Percentiles rank a stretch among this genome's conserved stretches.
Evolutionary conservation across 2,797 vertebrate species (phyloP).

Genomic region (Pterois miles): DNA sequence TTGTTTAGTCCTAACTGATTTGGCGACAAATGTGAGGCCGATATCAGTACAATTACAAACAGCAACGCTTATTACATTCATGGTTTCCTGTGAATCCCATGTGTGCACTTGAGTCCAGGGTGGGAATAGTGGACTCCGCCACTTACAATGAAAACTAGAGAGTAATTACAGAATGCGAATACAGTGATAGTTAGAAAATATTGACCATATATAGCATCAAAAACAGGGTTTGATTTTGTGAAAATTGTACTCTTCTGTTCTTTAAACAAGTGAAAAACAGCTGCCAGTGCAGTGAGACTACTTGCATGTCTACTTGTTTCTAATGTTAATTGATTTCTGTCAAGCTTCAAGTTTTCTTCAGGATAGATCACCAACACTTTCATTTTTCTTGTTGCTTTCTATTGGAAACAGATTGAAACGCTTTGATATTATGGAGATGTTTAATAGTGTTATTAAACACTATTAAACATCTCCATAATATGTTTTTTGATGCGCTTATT

Average conservation of each 20-base stretch:
- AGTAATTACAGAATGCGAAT: background rate
- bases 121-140: background rate
- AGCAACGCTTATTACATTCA: too few species aligned
- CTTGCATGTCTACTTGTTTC: background rate
- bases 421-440: background rate
- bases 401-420: background rate
- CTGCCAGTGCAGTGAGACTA: background rate
- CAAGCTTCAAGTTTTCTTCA: background rate
- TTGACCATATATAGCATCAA: background rate
- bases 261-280: background rate
- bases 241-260: background rate
- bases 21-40: background rate
- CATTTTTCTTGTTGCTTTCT: background rate
- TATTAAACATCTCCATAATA: too few species aligned
- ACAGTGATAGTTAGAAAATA: background rate
- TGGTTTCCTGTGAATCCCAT: too few species aligned
- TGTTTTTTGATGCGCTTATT: background rate
- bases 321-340: background rate
- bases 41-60: background rate
- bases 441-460: background rate
- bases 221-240: background rate
- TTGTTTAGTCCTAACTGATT: background rate
- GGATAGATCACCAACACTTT: background rate
- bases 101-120: background rate
- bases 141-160: background rate